These are phyloP conservation scores for Dasypolia templi DNA, from an alignment of 2,888 invertebrate species.

Conservation along the genomic window DNA sequence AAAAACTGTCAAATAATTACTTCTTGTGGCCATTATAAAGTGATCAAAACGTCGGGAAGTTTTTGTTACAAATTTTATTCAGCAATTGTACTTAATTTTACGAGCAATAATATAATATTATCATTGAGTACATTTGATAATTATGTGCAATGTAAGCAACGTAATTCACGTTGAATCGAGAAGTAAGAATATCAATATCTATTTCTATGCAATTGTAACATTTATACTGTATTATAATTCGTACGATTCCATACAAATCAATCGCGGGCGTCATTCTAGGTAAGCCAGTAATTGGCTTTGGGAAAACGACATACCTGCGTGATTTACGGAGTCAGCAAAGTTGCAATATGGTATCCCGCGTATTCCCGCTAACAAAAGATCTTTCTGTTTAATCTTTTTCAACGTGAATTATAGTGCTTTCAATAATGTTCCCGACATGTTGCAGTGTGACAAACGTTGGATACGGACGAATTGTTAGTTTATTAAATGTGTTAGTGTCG, in stretches of 20 bases:
- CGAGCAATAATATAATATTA: conserved; percentile 9
- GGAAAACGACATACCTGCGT: neutral
- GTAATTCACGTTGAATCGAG: conserved; percentile 24
- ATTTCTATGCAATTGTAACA: neutral
- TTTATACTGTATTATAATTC: neutral
- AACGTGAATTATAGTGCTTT: conserved; percentile 29
- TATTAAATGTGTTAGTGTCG: conserved; percentile 11
- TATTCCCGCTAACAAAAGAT: neutral
- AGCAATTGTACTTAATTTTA: conserved; percentile 24
- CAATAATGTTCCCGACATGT: neutral
- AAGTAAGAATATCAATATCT: neutral
- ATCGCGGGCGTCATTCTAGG: neutral
- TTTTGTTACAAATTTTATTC: conserved; percentile 25
- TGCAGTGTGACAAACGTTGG: conserved; percentile 24
- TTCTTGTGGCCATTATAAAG: conserved; percentile 10
- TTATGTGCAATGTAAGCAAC: conserved; percentile 10
- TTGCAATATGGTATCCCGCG: neutral
- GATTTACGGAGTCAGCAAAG: neutral
- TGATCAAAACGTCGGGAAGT: conserved; percentile 31
- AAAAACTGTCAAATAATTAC: too few relatives aligned
- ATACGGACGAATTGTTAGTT: conserved; percentile 2
- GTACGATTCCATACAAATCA: conserved; percentile 25
- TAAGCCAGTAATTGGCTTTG: conserved; percentile 16
- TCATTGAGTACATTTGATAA: conserved; percentile 19
- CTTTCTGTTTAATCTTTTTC: neutral